Base-by-base conservation (phyloP, 2,888 invertebrate genomes). In the Melinaea menophilus region DNA sequence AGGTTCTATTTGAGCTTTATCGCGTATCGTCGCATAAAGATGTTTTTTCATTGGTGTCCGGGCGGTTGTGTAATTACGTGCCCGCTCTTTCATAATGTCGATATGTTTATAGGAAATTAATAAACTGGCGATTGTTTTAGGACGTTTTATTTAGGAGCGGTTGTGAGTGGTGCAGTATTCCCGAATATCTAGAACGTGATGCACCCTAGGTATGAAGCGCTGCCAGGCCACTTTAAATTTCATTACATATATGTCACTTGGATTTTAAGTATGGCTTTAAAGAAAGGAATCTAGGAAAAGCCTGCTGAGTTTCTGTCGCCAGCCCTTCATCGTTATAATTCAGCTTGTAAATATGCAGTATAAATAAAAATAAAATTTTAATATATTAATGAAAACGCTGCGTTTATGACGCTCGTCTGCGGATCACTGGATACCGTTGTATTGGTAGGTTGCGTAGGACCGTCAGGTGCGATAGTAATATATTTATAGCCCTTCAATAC, bases 401-500 rank as follows among this genome's bases (percentile, higher is more conserved):
- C 74, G 69, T 71, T 62, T 9, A 4, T 61, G 34, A 61, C 77
- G 79, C 75, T 65, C 71, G 79, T 75, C 68, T 75, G 66, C 58
- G 7, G 12, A 13, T 45, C 48, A 48, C 62, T 55, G 71, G 72
- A 77, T 79, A 79, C 81, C 78, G 81, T 80, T 81, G 77, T 71
- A 78, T 81, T 81, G 22, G 51, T 79, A 78, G 77, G 51, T 51
- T 78, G 86, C 82, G 86, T 86, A 86, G 88, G 82, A 80, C 82
- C 81, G 73, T 73, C 72, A 68, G 72, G 75, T 76, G 76, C 77
- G 81, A 78, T 80, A 80, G 77, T 73, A 80, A 78, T 80, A 79
- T 84, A 84, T 84, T 80, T 76, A 78, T 75, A 74, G 72, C 72
- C 73, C 73, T 75, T 75, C 76, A 74, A 76, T 77, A 73, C 72